phyloP scores from a whole-genome alignment of 2,113 vertebrate genomes.

The Polyodon spathula region DNA sequence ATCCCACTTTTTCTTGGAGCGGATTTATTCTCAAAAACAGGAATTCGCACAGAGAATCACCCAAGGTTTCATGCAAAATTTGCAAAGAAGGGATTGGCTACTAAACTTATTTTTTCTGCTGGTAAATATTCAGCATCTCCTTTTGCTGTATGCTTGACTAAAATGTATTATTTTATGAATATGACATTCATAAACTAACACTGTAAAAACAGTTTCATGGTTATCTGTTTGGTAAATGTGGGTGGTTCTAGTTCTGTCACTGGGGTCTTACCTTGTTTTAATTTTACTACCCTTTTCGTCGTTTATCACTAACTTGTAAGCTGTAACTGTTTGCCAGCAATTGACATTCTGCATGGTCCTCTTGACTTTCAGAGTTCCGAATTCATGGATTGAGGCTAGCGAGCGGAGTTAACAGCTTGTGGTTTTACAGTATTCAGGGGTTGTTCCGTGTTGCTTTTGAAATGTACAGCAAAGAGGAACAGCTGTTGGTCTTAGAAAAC shows the following conservation, averaged over 20 bases:
- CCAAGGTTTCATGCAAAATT: slow-evolving; percentile 64
- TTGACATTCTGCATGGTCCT: neutral
- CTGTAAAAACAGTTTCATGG: neutral
- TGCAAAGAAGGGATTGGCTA: slow-evolving; percentile 62
- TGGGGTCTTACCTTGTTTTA: too few species aligned
- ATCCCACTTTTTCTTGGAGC: slow-evolving; percentile 64
- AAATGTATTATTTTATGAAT: neutral
- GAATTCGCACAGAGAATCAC: slow-evolving; percentile 62
- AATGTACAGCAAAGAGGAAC: slow-evolving; percentile 57
- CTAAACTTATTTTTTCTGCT: slow-evolving; percentile 57
- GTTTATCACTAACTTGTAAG: too few species aligned
- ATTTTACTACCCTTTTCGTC: neutral
- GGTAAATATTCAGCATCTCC: slow-evolving; percentile 32
- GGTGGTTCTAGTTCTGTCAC: too few species aligned
- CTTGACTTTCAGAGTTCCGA: slow-evolving; percentile 46
- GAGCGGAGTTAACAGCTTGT: slow-evolving; percentile 50
- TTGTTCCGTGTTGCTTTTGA: slow-evolving; percentile 69
- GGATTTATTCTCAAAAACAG: slow-evolving; percentile 60
- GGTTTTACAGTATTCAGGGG: slow-evolving; percentile 71
- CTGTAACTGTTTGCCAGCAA: too few species aligned
- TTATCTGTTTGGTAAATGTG: too few species aligned
- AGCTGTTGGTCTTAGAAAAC: slow-evolving; percentile 56
- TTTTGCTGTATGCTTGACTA: too few species aligned
- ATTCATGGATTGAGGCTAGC: slow-evolving; percentile 57
- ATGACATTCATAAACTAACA: neutral